Evolutionary conservation across 2,888 invertebrate species (phyloP).

Genomic region (Hyppa rectilinea): DNA sequence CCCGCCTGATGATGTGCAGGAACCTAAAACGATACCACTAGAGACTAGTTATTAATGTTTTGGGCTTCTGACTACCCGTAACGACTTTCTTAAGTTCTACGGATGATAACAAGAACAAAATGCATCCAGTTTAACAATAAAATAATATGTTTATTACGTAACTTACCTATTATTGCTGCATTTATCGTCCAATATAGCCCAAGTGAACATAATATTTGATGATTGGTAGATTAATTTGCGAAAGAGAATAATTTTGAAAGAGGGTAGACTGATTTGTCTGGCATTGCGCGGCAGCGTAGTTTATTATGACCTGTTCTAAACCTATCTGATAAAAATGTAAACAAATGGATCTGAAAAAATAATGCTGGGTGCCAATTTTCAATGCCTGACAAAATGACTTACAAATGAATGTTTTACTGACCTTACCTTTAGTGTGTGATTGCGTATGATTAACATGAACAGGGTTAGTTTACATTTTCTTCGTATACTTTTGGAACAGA

Average conservation of each 20-base stretch:
- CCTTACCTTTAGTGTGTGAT: background rate
- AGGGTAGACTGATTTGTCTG: background rate
- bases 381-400: background rate
- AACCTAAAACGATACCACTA: no score
- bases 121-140: no score
- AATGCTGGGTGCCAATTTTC: background rate
- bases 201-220: background rate
- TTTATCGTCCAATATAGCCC: background rate
- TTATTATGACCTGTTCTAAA: background rate
- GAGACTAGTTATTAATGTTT: no score
- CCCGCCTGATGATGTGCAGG: no score
- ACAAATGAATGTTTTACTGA: background rate
- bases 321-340: background rate
- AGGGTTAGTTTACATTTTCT: background rate
- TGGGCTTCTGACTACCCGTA: no score
- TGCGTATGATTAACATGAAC: background rate
- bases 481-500: background rate
- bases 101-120: no score
- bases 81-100: no score
- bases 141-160: no score
- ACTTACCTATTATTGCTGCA: no score
- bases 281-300: background rate
- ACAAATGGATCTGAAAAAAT: background rate
- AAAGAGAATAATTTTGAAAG: background rate
- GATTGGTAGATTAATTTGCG: background rate